phyloP scores from a whole-genome alignment of 1,140 invertebrate species.

The Papilio glaucus region DNA sequence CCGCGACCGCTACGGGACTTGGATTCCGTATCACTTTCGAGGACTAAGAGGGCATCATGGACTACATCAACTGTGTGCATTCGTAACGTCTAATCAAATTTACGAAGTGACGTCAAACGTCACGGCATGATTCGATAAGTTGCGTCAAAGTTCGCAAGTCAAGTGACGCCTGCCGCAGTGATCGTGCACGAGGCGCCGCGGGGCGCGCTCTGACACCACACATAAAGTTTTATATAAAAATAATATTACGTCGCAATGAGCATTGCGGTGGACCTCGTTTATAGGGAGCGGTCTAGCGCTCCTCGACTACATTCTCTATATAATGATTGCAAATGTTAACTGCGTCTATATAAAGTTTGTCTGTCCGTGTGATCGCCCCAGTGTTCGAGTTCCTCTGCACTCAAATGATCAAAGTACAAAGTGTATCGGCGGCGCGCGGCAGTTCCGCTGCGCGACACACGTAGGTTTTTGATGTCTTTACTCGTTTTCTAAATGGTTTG shows the following conservation, averaged over 20 bases:
- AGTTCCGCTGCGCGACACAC: background rate
- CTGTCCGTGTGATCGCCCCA: conserved; percentile 42
- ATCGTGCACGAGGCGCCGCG: too few relatives aligned
- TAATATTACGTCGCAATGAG: background rate
- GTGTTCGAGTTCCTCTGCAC: conserved; percentile 63
- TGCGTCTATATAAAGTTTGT: conserved; percentile 1
- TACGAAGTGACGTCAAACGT: too few relatives aligned
- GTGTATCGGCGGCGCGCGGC: conserved; percentile 42
- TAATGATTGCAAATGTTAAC: conserved; percentile 2
- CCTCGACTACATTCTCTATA: background rate
- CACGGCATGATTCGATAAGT: too few relatives aligned
- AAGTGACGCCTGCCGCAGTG: too few relatives aligned
- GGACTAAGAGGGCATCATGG: too few relatives aligned
- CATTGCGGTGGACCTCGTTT: background rate
- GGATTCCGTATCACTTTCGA: too few relatives aligned
- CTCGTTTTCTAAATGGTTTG: conserved; percentile 50
- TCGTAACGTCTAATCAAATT: too few relatives aligned
- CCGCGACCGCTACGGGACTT: too few relatives aligned
- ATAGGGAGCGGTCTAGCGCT: background rate
- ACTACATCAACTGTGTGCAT: too few relatives aligned
- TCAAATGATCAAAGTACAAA: conserved; percentile 77
- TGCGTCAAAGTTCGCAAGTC: too few relatives aligned
- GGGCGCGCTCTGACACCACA: too few relatives aligned
- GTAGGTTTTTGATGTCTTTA: conserved; percentile 72
- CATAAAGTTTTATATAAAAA: background rate